Conservation (phyloP, 1,140 invertebrate species). For the Bicyclus anynana region DNA sequence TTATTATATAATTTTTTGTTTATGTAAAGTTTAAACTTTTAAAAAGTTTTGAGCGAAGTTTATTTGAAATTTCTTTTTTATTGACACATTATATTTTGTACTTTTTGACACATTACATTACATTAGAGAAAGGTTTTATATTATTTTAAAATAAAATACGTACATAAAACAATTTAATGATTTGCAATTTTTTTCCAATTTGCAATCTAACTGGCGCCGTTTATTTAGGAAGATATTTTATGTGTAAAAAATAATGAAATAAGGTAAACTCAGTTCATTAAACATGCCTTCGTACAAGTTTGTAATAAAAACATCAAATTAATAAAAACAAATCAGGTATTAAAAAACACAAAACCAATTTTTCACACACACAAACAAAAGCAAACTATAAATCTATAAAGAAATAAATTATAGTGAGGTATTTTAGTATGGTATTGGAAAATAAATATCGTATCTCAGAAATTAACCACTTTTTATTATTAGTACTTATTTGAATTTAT, state of each 20-base stretch:
- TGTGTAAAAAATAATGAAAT: no score
- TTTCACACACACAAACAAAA: not conserved
- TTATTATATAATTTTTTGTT: not conserved
- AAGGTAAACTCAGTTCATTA: no score
- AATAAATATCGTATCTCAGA: no score
- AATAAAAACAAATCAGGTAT: not conserved
- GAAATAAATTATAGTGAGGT: not conserved
- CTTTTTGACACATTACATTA: no score
- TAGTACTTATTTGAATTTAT: no score
- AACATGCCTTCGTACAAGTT: not conserved
- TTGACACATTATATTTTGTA: no score
- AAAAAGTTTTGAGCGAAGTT: slow-evolving; percentile 26
- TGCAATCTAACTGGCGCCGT: no score
- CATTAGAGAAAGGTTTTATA: not conserved
- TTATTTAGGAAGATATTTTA: no score
- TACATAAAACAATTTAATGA: no score
- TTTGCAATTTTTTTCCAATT: no score
- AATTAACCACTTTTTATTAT: no score
- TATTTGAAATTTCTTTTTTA: not conserved
- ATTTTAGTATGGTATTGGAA: not conserved
- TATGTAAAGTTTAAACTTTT: slow-evolving; percentile 1
- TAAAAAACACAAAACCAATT: not conserved
- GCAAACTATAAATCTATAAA: not conserved
- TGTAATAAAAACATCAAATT: not conserved
- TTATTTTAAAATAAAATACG: not conserved